Base-by-base conservation (phyloP, 2,797 vertebrate genomes). In the Megalops cyprinoides region DNA sequence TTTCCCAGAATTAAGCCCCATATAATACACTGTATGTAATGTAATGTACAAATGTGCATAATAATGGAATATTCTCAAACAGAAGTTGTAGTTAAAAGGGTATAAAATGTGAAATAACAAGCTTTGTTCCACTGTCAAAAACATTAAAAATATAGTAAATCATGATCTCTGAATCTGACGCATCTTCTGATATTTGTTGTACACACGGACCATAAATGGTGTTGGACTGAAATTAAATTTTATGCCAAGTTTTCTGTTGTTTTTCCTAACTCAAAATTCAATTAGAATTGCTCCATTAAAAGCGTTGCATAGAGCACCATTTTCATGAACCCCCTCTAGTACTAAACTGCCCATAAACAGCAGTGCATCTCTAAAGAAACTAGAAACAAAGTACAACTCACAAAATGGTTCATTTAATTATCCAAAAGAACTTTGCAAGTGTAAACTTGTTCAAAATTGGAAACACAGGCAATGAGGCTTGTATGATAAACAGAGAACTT, bases 201-300 rank as follows among this genome's bases (percentile, higher is more conserved):
- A n/a, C n/a, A n/a, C n/a, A n/a, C 51, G 53, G 51, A 14, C 51
- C 12, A n/a, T 2, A 0, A 71, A n/a, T 9, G 44, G 1, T 44
- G 39, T 23, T 39, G 12, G 67, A 23, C 39, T 71, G 37, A 8
- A 71, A 42, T 15, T 8, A 71, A 23, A 44, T 39, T 71, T 12
- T 15, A 39, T 67, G 62, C 62, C n/a, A 25, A 37, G 18, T 67
- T 44, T 39, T 44, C 67, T 71, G 20, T 18, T n/a, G 6, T 71
- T 71, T 42, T 44, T 23, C 5, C 6, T 23, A 10, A n/a, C 67
- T 44, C 67, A 71, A 10, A 25, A 51, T 74, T 48, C 46, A 74
- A 74, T 74, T 74, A 74, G 46, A 48, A 74, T n/a, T 74, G 73
- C 73, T 25, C 74, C 67, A 71, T 71, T 71, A 39, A 44, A 71